Base-by-base conservation (phyloP, 2,888 invertebrate species). In the Chromoteleia sp. region DNA sequence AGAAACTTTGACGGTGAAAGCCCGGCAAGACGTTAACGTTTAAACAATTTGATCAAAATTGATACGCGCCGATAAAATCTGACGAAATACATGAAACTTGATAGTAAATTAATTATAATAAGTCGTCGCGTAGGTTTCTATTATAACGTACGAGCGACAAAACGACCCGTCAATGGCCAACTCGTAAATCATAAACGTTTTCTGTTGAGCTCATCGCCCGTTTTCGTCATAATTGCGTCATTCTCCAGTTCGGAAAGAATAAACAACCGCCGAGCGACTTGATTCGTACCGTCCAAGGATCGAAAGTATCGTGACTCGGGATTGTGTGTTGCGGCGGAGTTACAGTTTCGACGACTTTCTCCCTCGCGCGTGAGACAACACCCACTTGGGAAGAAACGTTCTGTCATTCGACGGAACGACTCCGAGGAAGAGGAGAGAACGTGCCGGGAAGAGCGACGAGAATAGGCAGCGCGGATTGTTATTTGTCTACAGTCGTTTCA, bases 281-380 rank as follows among this genome's bases (percentile, higher is more conserved):
- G 68, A 43, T 17, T 71, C 30, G 61, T 30, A 63, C 5, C 58
- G 30, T 73, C 52, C 52, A 52, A 41, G 63, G 63, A 63, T 54
- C 61, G 63, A 74, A 54, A 63, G 73, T 74, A 63, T 54, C 54
- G 50, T 43, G 15, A 43, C 50, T 59, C 12, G 52, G 41, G 14
- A 17, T 30, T 61, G 73, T 73, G 45, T 21, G n/a, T n/a, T n/a
- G n/a, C n/a, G n/a, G 58, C 48, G 39, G 50, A 67, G 75, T 75
- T 75, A 67, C 58, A 75, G 67, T 75, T 75, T 63, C 71, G 76
- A 65, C 71, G 75, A 43, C 79, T 78, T 73, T 82, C 71, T 67
- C 71, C 67, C 70, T 68, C 48, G 67, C 71, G 56, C 70, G 56
- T 30, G 65, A 56, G 74, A 75, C 59, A 50, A 58, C 65, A 67